A percentile compares a stretch with the other conserved stretches of the same genome.
Conservation (phyloP, 2,113 vertebrate species). For the Ciconia maguari region DNA sequence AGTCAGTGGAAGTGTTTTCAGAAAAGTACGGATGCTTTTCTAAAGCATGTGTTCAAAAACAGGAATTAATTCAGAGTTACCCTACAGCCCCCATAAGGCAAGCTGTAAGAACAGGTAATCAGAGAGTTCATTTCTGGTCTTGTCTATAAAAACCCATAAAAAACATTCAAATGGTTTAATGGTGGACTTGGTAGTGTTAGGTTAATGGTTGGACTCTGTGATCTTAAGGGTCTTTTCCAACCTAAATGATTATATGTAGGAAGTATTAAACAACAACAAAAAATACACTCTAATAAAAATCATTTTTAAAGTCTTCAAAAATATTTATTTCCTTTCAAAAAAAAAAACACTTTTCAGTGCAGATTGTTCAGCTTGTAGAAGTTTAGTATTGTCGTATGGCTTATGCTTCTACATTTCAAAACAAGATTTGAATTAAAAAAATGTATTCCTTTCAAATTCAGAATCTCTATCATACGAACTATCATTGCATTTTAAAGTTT, state of each 20-base stretch:
- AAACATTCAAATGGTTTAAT: neutral
- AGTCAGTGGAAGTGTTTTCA: neutral
- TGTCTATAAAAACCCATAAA: neutral
- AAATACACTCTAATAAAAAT: neutral
- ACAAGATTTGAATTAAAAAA: neutral
- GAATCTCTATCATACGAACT: neutral
- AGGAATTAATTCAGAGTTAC: neutral
- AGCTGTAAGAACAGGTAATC: neutral
- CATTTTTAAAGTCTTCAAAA: neutral
- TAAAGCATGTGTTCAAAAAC: neutral
- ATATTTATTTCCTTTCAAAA: neutral
- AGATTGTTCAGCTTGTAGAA: neutral
- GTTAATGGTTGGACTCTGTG: neutral
- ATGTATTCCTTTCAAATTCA: neutral
- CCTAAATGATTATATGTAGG: neutral
- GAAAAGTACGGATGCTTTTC: rapidly evolving
- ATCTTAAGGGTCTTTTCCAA: neutral
- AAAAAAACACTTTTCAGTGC: neutral
- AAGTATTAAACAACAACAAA: neutral
- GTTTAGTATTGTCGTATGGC: neutral
- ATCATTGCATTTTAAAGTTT: neutral
- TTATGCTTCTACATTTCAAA: neutral
- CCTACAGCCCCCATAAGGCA: neutral
- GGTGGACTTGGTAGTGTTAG: neutral
- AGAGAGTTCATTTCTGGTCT: neutral